Base-by-base conservation (phyloP, 2,797 vertebrate genomes). In the Enteromius anoplus region DNA sequence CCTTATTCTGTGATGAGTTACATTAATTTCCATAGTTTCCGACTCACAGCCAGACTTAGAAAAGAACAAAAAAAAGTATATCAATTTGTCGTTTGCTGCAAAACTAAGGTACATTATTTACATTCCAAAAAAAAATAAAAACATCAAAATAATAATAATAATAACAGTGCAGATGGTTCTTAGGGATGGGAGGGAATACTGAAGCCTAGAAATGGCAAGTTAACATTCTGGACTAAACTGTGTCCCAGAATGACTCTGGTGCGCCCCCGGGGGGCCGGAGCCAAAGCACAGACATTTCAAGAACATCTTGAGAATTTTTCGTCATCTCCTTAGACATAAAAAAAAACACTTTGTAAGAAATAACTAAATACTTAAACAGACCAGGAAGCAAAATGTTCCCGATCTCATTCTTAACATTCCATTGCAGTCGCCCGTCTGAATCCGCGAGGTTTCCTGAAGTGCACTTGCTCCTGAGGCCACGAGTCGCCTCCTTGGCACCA, bases 21-120 rank as follows among this genome's bases (percentile, higher is more conserved):
- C 91, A 91, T 89, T 88, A 88, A 91, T 89, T 88, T 85, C 75
- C 86, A 86, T 87, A 87, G 75, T 84, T 90, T 89, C 87, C 81
- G 87, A 88, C 88, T 88, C 86, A 84, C 79, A 85, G 88, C 88
- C 88, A 86, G 88, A 89, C 76, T 89, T 93, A 92, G 82, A 93
- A 92, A 91, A 92, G 80, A 92, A 92, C 91, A 92, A 92, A 90
- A 86, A 53, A 88, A 88, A 72, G 75, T 86, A 85, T 89, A 88
- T 87, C 89, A 91, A 87, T 88, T 86, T 86, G 88, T 70, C 62
- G 84, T 88, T 60, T 84, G 81, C 82, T 86, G 87, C 87, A 90
- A 91, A 91, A 89, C 89, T 91, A 93, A 93, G 86, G 83, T 89
- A 89, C 88, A 92, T 84, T 93, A 93, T 93, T 92, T 93, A 93